Evolutionary conservation across 1,140 invertebrate species (phyloP), one percentile per base, ranked within the genome.

Genomic region (Danaus melanippus): DNA sequence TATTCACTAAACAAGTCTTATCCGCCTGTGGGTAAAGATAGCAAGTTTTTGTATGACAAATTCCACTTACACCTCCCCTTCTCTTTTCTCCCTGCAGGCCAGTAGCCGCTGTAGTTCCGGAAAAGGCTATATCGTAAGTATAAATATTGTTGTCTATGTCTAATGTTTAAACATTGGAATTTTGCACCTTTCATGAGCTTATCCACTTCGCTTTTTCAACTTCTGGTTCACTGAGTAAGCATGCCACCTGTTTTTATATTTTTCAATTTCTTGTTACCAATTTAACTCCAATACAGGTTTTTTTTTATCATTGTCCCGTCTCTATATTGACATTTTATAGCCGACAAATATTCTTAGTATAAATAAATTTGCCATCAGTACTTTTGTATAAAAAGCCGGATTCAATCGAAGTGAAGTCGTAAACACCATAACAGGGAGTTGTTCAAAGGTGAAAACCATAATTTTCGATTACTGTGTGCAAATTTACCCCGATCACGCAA

Each of bases 101-200:
- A 94, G 93, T 91, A 93, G 92, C 90, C 91, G 92, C 89, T 93
- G 92, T 90, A 94, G 92, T 90, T 93, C 92, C 89, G 93, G 93
- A 90, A 93, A 93, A 92, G 93, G 93, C 91, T 94, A 94, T 93
- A 93, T 94, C 92, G 93, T 94, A 90, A 94, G 93, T 93, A 90
- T 88, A 72, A 72, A 84, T 72, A 78, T 68, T 81, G 74, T 79
- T 84, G 73, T 76, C 76, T 57, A 69, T 71, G 65, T 79, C 66
- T 75, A 70, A 55, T 63, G 53, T 62, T 61, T 51, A 57, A 59
- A 49, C 42, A 43, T 55, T 56, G 66, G 64, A n/a, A 62, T 68
- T 51, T 64, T 56, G 56, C 66, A 73, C 62, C 62, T 57, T 32
- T 32, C 62, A 62, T 58, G 50, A 56, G 46, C 57, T 60, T 57